Evolutionary conservation across 2,797 vertebrate species (phyloP), one percentile per base, ranked within the genome.

Genomic region (Neoniphon sammara): DNA sequence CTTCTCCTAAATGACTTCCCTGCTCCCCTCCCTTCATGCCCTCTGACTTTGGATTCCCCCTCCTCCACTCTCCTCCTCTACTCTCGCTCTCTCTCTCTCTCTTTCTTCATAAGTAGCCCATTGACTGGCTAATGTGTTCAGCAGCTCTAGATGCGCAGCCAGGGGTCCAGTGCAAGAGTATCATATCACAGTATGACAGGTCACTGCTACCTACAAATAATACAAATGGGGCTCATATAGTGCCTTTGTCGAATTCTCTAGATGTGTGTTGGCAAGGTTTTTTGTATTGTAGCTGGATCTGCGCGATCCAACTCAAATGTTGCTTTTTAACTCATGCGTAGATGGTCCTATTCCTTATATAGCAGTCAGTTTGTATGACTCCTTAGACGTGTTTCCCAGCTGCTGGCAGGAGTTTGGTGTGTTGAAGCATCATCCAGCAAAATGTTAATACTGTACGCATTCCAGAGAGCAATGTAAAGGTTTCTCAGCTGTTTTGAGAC

Each of bases 111-210:
- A 76, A 84, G 71, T 68, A 70, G 72, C 64, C 78, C 63, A 86
- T 88, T 85, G 84, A 88, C 75, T 66, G 42, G 10, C 57, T 91
- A 84, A 90, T 91, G 87, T 73, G 60, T 89, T 89, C 73, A 84
- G 82, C 88, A 90, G 89, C 46, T 79, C 71, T 77, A 36, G 47
- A 36, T 78, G 61, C 70, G 49, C 79, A 77, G 77, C 77, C 87
- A 85, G 80, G 30, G 66, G 75, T 87, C 75, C 23, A 52, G 77
- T 68, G 70, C 54, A 81, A 70, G 58, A 59, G 64, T 76, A 75
- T 85, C 76, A 75, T 75, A 75, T 85, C 36, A 78, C 84, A 85
- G 75, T 80, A 44, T 72, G 76, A 74, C 34, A 52, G 56, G 21
- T 79, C 66, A 47, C 66, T 56, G 31, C 59, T 46, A 58, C 44